Conservation (phyloP, 2,113 vertebrate species). For the Tiliqua scincoides region DNA sequence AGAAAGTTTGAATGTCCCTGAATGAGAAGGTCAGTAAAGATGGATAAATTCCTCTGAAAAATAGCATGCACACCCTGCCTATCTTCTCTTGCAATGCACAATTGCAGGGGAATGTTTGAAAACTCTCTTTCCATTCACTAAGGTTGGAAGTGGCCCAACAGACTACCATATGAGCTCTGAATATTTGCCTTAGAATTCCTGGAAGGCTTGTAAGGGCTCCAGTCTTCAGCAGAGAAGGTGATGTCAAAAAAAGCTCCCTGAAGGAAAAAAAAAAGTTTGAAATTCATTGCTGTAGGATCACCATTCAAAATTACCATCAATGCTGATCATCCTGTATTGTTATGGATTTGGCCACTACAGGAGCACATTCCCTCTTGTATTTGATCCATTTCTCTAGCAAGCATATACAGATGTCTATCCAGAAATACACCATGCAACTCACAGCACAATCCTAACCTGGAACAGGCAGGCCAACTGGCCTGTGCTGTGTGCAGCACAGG, state of each 20-base stretch:
- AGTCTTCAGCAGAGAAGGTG: neutral
- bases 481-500: too few species aligned
- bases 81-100: neutral
- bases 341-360: neutral
- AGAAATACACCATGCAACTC: neutral
- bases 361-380: neutral
- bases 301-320: neutral
- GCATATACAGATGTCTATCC: neutral
- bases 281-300: neutral
- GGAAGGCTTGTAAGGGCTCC: neutral
- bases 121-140: neutral
- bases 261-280: neutral
- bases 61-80: neutral
- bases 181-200: neutral
- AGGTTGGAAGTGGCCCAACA: too few species aligned
- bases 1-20: too few species aligned
- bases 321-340: neutral
- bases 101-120: neutral
- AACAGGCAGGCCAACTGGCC: too few species aligned
- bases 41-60: neutral
- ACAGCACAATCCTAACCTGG: too few species aligned
- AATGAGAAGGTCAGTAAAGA: neutral
- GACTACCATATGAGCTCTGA: neutral
- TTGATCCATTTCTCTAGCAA: neutral
- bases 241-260: neutral